Evolutionary conservation across 1,140 invertebrate genomes (phyloP).

Genomic region (Drosophila miranda): DNA sequence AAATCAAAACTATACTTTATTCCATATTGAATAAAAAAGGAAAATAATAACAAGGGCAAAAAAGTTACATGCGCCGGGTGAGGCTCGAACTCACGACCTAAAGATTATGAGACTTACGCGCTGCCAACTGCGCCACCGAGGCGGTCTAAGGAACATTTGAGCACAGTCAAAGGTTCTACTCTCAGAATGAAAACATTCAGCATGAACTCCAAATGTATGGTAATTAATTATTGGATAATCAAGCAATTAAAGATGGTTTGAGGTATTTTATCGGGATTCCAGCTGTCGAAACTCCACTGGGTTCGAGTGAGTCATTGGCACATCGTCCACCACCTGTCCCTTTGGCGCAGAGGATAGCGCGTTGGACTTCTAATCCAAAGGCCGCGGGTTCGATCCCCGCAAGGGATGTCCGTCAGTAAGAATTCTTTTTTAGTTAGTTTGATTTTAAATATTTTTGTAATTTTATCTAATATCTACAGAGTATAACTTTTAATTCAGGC

Average conservation of each 20-base stretch:
- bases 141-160: conserved; percentile 77
- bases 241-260: conserved; percentile 14
- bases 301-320: conserved; percentile 61
- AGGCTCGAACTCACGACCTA: conserved; percentile 98
- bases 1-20: background rate
- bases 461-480: conserved; percentile 29
- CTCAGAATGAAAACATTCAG: conserved; percentile 25
- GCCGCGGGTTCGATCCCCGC: conserved; percentile 87
- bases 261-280: conserved; percentile 38
- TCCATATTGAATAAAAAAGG: background rate
- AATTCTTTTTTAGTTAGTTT: too few relatives aligned
- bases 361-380: conserved; percentile 86
- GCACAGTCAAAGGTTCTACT: conserved; percentile 40
- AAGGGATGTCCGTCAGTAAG: conserved; percentile 82
- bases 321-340: conserved; percentile 75
- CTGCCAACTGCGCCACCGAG: conserved; percentile 96
- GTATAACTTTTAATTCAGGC: conserved; percentile 8
- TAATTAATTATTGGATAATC: conserved; percentile 4
- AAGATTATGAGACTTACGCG: conserved; percentile 98
- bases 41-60: conserved; percentile 25
- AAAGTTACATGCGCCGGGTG: conserved; percentile 91
- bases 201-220: background rate
- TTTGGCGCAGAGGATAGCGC: conserved; percentile 85
- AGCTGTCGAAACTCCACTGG: conserved; percentile 33
- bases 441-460: conserved; percentile 33